These are phyloP conservation scores for Scomber colias DNA, from an alignment of 2,113 vertebrate genomes.

Conservation along the genomic window DNA sequence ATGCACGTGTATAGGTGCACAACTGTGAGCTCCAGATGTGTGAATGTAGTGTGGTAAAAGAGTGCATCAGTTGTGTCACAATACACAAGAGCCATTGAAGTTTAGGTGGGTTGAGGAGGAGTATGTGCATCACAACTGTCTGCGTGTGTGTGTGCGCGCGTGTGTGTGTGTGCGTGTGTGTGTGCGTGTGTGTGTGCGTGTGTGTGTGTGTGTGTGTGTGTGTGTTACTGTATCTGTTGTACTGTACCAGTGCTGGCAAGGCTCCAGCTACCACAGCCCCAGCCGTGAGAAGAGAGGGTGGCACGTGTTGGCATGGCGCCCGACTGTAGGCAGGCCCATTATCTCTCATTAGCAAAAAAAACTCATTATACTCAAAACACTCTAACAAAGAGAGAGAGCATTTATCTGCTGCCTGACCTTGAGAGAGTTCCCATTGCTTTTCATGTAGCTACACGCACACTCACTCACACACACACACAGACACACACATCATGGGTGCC, in stretches of 20 bases:
- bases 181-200: not conserved
- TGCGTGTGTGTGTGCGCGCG: slow-evolving; percentile 37
- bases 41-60: not conserved
- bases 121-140: slow-evolving; percentile 52
- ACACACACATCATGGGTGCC: slow-evolving; percentile 43
- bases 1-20: not conserved
- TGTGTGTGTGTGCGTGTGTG: slow-evolving; percentile 1
- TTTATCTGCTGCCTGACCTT: slow-evolving; percentile 83
- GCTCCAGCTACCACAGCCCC: slow-evolving; percentile 77
- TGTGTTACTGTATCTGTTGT: slow-evolving; percentile 69
- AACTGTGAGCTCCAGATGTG: slow-evolving; percentile 61
- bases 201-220: slow-evolving; percentile 40
- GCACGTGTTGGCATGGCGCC: slow-evolving; percentile 75
- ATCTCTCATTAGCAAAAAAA: slow-evolving; percentile 84
- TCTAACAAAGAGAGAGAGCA: slow-evolving; percentile 74
- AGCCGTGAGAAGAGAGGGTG: slow-evolving; percentile 76
- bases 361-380: slow-evolving; percentile 81
- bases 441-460: slow-evolving; percentile 46
- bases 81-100: slow-evolving; percentile 29
- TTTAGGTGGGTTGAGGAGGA: slow-evolving; percentile 21
- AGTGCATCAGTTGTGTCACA: not conserved
- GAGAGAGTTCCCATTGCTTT: slow-evolving; percentile 79
- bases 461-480: slow-evolving; percentile 46
- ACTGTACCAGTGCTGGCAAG: slow-evolving; percentile 79
- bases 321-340: slow-evolving; percentile 83